A percentile compares a stretch with the other conserved stretches of the same genome.
Evolutionary conservation across 2,888 invertebrate genomes (phyloP).

Genomic region (Morinoia aosen): DNA sequence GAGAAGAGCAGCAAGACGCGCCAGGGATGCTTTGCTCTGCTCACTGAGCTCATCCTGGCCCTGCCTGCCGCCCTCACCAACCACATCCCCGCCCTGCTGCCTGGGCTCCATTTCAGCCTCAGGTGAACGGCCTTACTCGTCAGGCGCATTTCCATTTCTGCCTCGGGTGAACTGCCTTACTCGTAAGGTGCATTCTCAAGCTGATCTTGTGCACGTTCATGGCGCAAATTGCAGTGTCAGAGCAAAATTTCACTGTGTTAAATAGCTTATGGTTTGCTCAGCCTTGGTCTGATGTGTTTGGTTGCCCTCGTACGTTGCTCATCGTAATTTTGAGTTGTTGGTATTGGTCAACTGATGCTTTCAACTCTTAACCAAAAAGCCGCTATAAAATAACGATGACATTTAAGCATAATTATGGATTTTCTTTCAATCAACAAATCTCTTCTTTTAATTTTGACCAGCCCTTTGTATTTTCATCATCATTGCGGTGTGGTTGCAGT

Average conservation of each 20-base stretch:
- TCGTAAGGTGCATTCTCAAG: conserved; percentile 89
- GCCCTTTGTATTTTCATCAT: background rate
- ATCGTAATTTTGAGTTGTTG: no score
- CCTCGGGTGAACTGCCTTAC: conserved; percentile 76
- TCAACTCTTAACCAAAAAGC: no score
- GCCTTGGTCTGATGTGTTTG: no score
- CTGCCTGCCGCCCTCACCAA: conserved; percentile 89
- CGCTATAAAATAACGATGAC: no score
- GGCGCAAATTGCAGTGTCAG: conserved; percentile 89
- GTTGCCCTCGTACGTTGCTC: no score
- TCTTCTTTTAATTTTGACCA: background rate
- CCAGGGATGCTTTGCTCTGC: conserved; percentile 90
- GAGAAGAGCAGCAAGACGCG: conserved; percentile 89
- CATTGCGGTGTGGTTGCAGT: conserved; percentile 71
- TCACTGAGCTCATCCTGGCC: conserved; percentile 90
- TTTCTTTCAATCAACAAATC: background rate
- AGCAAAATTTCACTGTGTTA: conserved; percentile 69
- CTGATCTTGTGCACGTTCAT: conserved; percentile 87
- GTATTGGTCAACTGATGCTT: no score
- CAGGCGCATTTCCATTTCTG: conserved; percentile 81
- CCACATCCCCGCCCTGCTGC: conserved; percentile 87
- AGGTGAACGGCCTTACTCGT: conserved; percentile 84
- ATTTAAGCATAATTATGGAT: no score
- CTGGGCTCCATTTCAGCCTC: conserved; percentile 90
- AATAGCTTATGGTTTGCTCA: no score